phyloP scores from a whole-genome alignment of 2,888 invertebrate genomes.

The Petrolisthes cinctipes region DNA sequence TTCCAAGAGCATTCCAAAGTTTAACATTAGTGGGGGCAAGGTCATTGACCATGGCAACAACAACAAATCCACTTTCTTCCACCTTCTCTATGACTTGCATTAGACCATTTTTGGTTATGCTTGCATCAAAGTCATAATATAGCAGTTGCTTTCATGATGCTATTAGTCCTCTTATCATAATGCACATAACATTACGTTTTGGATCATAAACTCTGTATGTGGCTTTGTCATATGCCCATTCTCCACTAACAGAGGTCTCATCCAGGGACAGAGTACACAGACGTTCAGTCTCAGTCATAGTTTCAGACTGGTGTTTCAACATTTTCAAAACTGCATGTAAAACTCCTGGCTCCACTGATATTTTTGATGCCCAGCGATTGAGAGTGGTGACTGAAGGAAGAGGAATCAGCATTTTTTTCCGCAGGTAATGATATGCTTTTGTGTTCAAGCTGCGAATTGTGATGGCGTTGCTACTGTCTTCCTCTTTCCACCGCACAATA shows the following conservation, averaged over 20 bases:
- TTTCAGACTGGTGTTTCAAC: not conserved
- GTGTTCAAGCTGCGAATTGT: too few relatives aligned
- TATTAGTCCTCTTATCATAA: constrained; percentile 21
- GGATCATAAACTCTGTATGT: constrained; percentile 1
- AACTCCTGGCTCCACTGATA: not conserved
- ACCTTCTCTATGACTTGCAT: constrained; percentile 23
- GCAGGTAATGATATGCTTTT: not conserved
- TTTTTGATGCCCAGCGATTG: constrained; percentile 7
- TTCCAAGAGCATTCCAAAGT: not conserved
- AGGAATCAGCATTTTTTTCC: not conserved
- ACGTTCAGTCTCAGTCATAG: constrained; percentile 9
- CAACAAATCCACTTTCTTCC: constrained; percentile 13
- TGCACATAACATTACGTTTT: constrained; percentile 1
- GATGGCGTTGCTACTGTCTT: too few relatives aligned
- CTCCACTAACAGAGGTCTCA: constrained; percentile 20
- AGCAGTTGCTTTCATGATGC: constrained; percentile 17
- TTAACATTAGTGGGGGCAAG: constrained; percentile 23
- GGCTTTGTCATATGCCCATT: constrained; percentile 31
- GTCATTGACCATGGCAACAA: constrained; percentile 35
- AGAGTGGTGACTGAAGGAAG: constrained; percentile 8
- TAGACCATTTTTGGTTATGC: not conserved
- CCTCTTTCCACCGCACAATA: too few relatives aligned
- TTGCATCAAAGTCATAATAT: constrained; percentile 17
- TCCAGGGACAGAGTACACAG: constrained; percentile 24
- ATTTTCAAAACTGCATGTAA: too few relatives aligned